Evolutionary conservation across 2,888 invertebrate genomes (phyloP).

Genomic region (Eledona agricola): DNA sequence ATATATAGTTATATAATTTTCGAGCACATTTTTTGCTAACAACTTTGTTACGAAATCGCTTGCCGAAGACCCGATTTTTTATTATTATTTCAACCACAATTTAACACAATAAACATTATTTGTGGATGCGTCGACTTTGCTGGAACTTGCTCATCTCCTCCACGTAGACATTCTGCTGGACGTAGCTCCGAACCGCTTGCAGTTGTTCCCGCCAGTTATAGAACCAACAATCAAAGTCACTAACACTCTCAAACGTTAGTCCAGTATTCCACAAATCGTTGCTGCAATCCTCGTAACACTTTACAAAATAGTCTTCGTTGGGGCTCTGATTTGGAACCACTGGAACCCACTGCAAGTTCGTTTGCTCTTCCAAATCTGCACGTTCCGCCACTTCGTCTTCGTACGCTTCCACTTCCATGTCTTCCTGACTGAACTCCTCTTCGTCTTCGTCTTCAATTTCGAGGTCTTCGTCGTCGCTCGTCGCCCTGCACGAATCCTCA

Average conservation of each 20-base stretch:
- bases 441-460: constrained; percentile 31
- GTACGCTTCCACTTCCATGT: not conserved
- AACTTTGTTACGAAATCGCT: no score
- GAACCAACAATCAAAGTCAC: constrained; percentile 55
- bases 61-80: no score
- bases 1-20: no score
- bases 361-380: not conserved
- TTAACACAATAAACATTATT: no score
- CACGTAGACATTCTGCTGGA: constrained; percentile 59
- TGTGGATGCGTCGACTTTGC: no score
- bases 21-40: no score
- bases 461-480: constrained; percentile 30
- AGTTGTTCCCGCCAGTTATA: constrained; percentile 57
- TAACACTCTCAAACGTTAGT: constrained; percentile 50
- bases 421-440: not conserved
- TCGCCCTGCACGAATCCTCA: constrained; percentile 24
- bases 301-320: constrained; percentile 41
- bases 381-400: constrained; percentile 3
- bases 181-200: constrained; percentile 53
- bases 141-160: no score
- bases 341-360: constrained; percentile 15
- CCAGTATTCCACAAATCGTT: constrained; percentile 51
- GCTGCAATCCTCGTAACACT: constrained; percentile 53
- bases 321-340: constrained; percentile 6
- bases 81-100: no score